These are phyloP conservation scores for Galeruca laticollis DNA, from an alignment of 2,888 invertebrate species.

Conservation along the genomic window DNA sequence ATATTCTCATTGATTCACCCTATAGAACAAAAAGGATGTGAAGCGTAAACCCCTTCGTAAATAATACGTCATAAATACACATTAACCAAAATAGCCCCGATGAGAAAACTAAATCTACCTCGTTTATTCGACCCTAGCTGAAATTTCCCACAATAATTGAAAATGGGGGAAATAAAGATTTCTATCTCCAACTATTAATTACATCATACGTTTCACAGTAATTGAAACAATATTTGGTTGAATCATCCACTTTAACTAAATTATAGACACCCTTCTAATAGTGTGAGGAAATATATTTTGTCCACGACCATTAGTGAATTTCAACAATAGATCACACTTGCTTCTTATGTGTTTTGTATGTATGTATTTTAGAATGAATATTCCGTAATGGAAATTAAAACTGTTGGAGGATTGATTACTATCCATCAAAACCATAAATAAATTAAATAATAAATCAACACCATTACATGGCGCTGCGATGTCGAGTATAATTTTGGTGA, in stretches of 20 bases:
- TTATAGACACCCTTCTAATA: neutral
- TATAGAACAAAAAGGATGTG: neutral
- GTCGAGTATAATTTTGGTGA: too few relatives aligned
- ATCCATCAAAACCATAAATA: too few relatives aligned
- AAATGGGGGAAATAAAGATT: conserved; percentile 21
- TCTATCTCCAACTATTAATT: conserved; percentile 24
- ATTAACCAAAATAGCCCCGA: conserved; percentile 5
- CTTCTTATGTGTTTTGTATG: too few relatives aligned
- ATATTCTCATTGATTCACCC: neutral
- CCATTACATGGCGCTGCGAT: too few relatives aligned
- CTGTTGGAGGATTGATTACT: too few relatives aligned
- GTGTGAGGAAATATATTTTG: neutral
- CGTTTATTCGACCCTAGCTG: conserved; percentile 1
- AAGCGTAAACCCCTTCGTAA: conserved; percentile 16
- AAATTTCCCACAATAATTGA: conserved; percentile 21
- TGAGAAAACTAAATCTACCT: conserved; percentile 8
- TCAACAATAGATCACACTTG: too few relatives aligned
- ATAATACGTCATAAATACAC: conserved; percentile 5
- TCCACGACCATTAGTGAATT: too few relatives aligned
- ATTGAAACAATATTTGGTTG: conserved; percentile 19
- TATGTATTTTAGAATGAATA: too few relatives aligned
- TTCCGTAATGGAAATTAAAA: too few relatives aligned
- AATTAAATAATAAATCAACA: too few relatives aligned
- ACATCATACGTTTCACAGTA: conserved; percentile 1
- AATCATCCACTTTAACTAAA: conserved; percentile 16